Conservation (phyloP, 2,797 vertebrate species). For the Sebastes matsubarae region DNA sequence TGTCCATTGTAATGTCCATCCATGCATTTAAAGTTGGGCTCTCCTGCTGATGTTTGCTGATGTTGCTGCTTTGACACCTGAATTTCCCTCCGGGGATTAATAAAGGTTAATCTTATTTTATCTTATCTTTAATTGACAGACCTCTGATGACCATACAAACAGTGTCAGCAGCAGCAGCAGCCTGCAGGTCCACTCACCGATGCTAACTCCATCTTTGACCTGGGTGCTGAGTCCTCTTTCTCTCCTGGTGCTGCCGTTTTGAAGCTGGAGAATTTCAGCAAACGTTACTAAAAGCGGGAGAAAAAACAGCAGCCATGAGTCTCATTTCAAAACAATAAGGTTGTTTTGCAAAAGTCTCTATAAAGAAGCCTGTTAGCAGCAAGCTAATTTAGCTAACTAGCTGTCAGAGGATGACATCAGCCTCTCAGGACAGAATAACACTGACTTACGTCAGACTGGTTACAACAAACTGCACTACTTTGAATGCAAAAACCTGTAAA, state of each 20-base stretch:
- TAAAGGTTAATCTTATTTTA: too few species aligned
- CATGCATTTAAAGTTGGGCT: too few species aligned
- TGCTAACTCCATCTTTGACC: conserved; percentile 77
- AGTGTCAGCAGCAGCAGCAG: not conserved
- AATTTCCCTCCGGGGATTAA: too few species aligned
- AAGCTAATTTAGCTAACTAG: conserved; percentile 7
- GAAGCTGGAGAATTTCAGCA: conserved; percentile 8
- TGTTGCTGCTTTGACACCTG: too few species aligned
- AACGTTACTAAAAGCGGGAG: not conserved
- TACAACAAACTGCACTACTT: accelerated
- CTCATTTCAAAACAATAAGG: not conserved
- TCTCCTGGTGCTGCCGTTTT: conserved; percentile 48
- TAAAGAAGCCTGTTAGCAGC: not conserved
- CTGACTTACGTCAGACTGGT: not conserved
- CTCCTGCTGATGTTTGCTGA: too few species aligned
- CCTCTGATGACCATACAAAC: not conserved
- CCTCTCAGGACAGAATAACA: not conserved
- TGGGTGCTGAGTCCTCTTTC: conserved; percentile 53
- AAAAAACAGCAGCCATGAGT: not conserved
- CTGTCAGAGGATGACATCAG: not conserved
- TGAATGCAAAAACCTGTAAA: not conserved
- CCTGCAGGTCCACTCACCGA: conserved; percentile 72
- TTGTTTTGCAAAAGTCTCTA: too few species aligned
- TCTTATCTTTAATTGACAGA: not conserved
- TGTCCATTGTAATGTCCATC: too few species aligned